These are phyloP conservation scores for Carpatolechia fugitivella DNA, from an alignment of 2,888 invertebrate species.

Conservation along the genomic window DNA sequence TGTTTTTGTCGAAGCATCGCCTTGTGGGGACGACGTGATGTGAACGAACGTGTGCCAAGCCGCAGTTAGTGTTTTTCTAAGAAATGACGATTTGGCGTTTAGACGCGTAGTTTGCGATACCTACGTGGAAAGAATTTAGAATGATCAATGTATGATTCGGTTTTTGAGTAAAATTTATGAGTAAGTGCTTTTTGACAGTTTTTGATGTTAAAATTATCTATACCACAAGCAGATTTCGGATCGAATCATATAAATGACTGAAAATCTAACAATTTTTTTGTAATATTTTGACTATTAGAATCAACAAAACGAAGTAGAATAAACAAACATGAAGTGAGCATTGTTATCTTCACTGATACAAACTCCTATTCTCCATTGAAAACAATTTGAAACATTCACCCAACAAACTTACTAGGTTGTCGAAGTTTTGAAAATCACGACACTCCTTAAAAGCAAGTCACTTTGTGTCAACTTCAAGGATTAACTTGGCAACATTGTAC, in stretches of 20 bases:
- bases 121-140: background rate
- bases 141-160: background rate
- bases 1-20: conserved; percentile 70
- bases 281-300: too few relatives aligned
- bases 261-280: too few relatives aligned
- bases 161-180: background rate
- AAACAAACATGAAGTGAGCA: too few relatives aligned
- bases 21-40: conserved; percentile 66
- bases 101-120: background rate
- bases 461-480: background rate
- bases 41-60: conserved; percentile 38
- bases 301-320: too few relatives aligned
- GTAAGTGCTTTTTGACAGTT: background rate
- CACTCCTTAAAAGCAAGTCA: background rate
- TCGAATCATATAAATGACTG: too few relatives aligned
- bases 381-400: background rate
- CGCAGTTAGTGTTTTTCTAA: background rate
- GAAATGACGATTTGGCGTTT: conserved; percentile 4
- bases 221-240: too few relatives aligned
- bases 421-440: background rate
- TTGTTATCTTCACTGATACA: background rate
- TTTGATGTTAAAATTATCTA: too few relatives aligned
- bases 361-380: background rate
- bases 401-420: background rate
- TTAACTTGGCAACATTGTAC: too few relatives aligned